Base-by-base conservation (phyloP, 2,797 vertebrate genomes). In the Danio albolineatus region DNA sequence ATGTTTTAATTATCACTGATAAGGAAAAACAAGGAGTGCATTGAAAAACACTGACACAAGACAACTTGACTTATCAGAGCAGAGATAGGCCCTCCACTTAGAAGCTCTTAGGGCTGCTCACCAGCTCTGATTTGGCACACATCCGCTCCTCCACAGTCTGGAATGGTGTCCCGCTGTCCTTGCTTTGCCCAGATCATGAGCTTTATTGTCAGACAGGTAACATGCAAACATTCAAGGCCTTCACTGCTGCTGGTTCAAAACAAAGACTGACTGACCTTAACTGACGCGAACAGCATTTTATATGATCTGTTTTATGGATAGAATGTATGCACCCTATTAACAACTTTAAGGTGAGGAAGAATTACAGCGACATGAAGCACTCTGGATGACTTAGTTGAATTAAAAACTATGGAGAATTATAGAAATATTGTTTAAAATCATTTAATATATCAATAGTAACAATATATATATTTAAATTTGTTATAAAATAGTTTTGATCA, bases 1-100 rank as follows among this genome's bases (percentile, higher is more conserved):
- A 93, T 93, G 92, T 94, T 94, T 94, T 93, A 94, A 94, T 94
- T 93, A 91, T 88, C 5, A 2, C 80, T 82, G 93, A 95, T 94
- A 94, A 94, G 91, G 17, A 73, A 56, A 82, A 92, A 93, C 91
- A 93, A 92, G 91, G 88, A 89, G 85, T 83, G 88, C 83, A 91
- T 80, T 91, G 89, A 93, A 85, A 82, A 83, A 76, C 85, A 87
- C 83, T 81, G 87, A 89, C 85, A 89, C 83, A 86, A 83, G 75
- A 81, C 84, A 82, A 88, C 84, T 49, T 87, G 86, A 90, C 80
- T 83, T 92, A 92, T 94, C 91, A 87, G 84, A 0, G 5, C 62
- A 67, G 84, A 87, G 91, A 93, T 92, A 93, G 89, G 90, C 81
- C 79, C 86, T 90, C 90, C 92, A 91, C 92, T 94, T 89, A 89